Evolutionary conservation across 2,888 invertebrate species (phyloP), one percentile per base, ranked within the genome.

Genomic region (Erebia aethiops): DNA sequence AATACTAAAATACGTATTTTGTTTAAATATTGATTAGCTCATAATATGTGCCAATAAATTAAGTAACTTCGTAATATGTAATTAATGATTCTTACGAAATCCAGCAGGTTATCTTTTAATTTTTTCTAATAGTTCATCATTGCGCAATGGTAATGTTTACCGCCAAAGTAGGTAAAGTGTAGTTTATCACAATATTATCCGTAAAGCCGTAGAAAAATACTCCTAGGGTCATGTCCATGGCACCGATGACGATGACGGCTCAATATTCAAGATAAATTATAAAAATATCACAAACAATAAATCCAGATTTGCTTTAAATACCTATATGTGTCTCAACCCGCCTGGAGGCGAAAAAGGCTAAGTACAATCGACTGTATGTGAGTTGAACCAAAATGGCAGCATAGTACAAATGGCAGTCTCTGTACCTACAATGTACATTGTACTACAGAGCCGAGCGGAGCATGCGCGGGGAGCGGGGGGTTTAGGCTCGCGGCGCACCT

Each of bases 211-310:
- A 49, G 14, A 57, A 67, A 69, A 71, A 73, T 35, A 75, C 77
- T 77, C 81, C 76, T 63, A 76, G 77, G 79, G 77, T 80, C 80
- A 77, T 72, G 84, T 80, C 82, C 84, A 78, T 84, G 85, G 80
- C 83, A 77, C 78, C 78, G 76, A 80, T 80, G 82, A 80, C 80
- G 71, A 58, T 51, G 81, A 78, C 79, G 76, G 78, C 80, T 80
- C 80, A 82, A 80, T 79, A 75, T 70, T 70, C 67, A 77, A 77
- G 84, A 75, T 75, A 76, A 76, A 60, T 72, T 60, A 73, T 67
- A 64, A 73, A 66, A 76, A 77, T 62, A 76, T 67, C 70, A 76
- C 16, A 61, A 61, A 61, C 61, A 77, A 75, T 75, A 62, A 62
- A 49, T 46, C 62, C 73, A 75, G 73, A 75, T 74, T 76, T 74